These are phyloP conservation scores for Drosophila burlai DNA, from an alignment of 1,140 invertebrate genomes.

Conservation along the genomic window DNA sequence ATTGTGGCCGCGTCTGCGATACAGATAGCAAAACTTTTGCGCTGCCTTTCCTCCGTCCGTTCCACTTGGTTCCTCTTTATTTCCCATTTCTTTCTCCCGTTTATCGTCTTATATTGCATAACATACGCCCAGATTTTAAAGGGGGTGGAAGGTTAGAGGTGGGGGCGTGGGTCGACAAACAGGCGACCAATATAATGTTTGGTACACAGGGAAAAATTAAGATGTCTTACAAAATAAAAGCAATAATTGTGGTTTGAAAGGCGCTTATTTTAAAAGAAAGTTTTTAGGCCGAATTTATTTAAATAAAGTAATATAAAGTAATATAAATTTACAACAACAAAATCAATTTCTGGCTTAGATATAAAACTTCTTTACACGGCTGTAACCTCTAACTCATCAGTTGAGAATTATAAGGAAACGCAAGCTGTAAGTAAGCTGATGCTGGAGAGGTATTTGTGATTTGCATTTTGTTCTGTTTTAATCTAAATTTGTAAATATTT, in stretches of 20 bases:
- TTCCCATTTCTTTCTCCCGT: slow-evolving; percentile 34
- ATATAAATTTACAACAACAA: no score
- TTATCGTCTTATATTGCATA: slow-evolving; percentile 69
- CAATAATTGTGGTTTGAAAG: not conserved
- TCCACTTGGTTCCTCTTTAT: slow-evolving; percentile 36
- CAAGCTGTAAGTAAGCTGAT: no score
- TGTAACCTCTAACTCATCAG: not conserved
- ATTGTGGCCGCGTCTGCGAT: slow-evolving; percentile 74
- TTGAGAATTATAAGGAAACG: not conserved
- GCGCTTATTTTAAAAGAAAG: not conserved
- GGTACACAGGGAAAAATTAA: slow-evolving; percentile 3
- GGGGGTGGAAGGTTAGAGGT: not conserved
- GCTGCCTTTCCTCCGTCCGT: slow-evolving; percentile 51
- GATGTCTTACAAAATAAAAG: not conserved
- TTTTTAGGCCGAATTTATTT: not conserved
- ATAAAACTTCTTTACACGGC: not conserved
- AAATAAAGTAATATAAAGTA: not conserved
- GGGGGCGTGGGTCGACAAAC: slow-evolving; percentile 51
- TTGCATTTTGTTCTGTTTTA: not conserved
- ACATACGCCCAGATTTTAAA: slow-evolving; percentile 53
- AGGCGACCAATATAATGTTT: slow-evolving; percentile 70
- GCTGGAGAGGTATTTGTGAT: not conserved
- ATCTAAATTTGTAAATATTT: not conserved
- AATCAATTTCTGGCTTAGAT: no score
- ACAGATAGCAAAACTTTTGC: slow-evolving; percentile 77